Base-by-base conservation (phyloP, 2,113 vertebrate species). In the Terrapene triunguis region DNA sequence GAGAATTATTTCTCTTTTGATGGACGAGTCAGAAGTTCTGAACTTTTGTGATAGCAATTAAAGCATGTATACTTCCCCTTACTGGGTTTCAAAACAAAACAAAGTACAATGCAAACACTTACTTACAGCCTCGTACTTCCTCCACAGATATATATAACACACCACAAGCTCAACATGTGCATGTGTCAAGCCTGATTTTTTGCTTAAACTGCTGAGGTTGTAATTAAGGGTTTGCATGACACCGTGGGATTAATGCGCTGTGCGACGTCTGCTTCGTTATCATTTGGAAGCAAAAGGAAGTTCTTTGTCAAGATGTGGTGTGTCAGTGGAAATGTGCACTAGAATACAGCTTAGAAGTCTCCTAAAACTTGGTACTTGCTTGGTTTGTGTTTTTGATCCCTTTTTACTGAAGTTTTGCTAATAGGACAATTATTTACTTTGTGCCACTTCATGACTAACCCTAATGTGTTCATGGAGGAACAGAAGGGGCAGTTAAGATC, bases 1-100 rank as follows among this genome's bases (percentile, higher is more conserved):
- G 80, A 95, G 93, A 89, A 48, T 94, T 94, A 88, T 82, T 82
- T 92, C 85, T 85, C 48, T 86, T 89, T 91, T 95, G 91, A 88
- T 93, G 95, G 87, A 80, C 82, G 84, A 94, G 13, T 92, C 88
- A 94, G 80, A 87, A 27, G 62, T 51, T 89, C 65, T 74, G 69
- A 82, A 55, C 92, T 93, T 51, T 48, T 69, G 85, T 55, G 82
- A 91, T 84, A 87, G 85, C 80, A 42, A 81, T 38, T 32, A 57
- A 96, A 80, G 50, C 78, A 32, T 74, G 91, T 54, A 48, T 42
- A 87, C 48, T 95, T 93, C 82, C 76, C 94, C 95, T 90, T 90
- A 42, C 54, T 92, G 32, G 16, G 13, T 84, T 96, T 93, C 94
- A 55, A 90, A 95, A 94, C 81, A 90, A 94, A 94, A 90, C 89